Evolutionary conservation across 2,888 invertebrate genomes (phyloP).

Genomic region (Pristionchus fissidentatus): DNA sequence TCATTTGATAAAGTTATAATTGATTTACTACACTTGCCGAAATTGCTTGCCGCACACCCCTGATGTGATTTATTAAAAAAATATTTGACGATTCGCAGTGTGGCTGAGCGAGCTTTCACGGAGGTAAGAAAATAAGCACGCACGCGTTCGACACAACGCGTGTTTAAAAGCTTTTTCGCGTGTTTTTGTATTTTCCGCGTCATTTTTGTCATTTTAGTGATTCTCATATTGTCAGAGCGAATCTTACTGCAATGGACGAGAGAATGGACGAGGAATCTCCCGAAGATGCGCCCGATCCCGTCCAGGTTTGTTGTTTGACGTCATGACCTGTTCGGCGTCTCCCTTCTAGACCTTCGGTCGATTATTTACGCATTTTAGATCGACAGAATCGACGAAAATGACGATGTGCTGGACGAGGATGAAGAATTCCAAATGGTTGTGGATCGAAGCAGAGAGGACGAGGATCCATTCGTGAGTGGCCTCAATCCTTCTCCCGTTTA

Average conservation of each 20-base stretch:
- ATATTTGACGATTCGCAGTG: not conserved
- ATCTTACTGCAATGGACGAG: constrained; percentile 3
- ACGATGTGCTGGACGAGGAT: not conserved
- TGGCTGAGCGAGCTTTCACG: not conserved
- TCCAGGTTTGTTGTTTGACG: not conserved
- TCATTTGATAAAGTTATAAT: no score
- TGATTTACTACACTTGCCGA: no score
- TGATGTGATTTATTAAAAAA: not conserved
- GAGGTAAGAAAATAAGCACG: no score
- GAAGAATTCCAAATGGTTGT: constrained; percentile 15
- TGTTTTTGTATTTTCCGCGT: not conserved
- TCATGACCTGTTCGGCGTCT: no score
- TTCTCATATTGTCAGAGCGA: not conserved
- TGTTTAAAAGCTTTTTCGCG: not conserved
- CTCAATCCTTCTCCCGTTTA: not conserved
- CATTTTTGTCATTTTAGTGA: not conserved
- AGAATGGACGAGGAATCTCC: constrained; percentile 31
- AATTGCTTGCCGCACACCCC: no score
- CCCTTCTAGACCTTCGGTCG: no score
- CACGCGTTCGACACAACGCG: not conserved
- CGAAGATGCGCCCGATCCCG: constrained; percentile 36
- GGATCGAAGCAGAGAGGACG: not conserved
- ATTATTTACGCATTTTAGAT: not conserved
- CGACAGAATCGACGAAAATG: constrained; percentile 31
- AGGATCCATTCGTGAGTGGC: constrained; percentile 38